Evolutionary conservation across 2,888 invertebrate species (phyloP).

Genomic region (Drosophila histrio): DNA sequence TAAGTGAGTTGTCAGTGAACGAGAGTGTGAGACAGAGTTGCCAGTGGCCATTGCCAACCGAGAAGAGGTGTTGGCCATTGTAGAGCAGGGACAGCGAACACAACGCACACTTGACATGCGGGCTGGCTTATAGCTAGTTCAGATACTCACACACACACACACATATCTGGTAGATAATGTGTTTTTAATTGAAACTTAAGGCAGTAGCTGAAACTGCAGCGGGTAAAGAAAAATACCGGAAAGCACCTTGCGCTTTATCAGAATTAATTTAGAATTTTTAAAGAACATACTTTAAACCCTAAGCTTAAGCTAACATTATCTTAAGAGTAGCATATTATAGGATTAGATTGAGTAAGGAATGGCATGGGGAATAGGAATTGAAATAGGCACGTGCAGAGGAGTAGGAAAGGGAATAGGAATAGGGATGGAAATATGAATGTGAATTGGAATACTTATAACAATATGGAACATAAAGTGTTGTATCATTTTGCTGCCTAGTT

Average conservation of each 20-base stretch:
- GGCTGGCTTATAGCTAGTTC: constrained; percentile 24
- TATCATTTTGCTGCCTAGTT: too few relatives aligned
- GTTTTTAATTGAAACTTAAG: constrained; percentile 71
- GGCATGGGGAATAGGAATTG: background rate
- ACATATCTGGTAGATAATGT: constrained; percentile 56
- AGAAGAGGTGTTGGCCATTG: too few relatives aligned
- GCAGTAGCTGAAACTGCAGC: constrained; percentile 25
- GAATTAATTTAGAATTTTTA: background rate
- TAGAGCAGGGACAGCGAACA: background rate
- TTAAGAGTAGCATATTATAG: too few relatives aligned
- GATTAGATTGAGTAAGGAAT: too few relatives aligned
- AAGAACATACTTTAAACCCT: background rate
- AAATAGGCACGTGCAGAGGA: background rate
- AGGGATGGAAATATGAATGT: background rate
- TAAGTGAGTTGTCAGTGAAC: constrained; percentile 76
- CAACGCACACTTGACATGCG: constrained; percentile 44
- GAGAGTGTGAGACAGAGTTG: constrained; percentile 30
- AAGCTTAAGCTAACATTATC: background rate
- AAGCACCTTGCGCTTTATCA: background rate
- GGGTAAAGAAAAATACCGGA: background rate
- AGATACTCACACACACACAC: background rate
- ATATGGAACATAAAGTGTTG: too few relatives aligned
- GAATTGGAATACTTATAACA: background rate
- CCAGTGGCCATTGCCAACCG: background rate
- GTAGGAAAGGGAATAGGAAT: background rate